Evolutionary conservation across 2,113 vertebrate genomes (phyloP), one percentile per base, ranked within the genome.

Genomic region (Marmota flaviventris): DNA sequence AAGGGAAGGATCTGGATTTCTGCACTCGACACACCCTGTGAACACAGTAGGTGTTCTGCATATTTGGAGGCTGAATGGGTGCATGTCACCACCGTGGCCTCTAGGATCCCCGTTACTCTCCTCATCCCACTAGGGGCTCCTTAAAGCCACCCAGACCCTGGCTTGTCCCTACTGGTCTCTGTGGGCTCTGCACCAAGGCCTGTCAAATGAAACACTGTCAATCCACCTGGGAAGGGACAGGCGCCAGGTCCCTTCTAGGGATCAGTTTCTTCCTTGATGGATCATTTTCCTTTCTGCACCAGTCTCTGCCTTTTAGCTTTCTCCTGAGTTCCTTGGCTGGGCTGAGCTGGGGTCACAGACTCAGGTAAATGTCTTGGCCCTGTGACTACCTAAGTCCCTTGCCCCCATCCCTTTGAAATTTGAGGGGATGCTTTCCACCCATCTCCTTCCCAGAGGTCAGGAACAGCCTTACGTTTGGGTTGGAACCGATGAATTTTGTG

Each of bases 61-160:
- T 3, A 5, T 27, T 63, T 5, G 27, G 11, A 51, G 51, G 12
- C 45, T 14, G 87, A 48, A 13, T 2, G 0, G 32, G 22, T 42
- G 67, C 20, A 0, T 2, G 2, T 20, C 1, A 85, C 25, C 25
- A 56, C 17, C 2, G 0, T 11, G 39, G 17, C 17, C 34, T 13
- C 45, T 32, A 82, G 8, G 73, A 29, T n/a, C 3, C 5, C 2
- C n/a, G 3, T 25, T 11, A 1, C 32, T 25, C 0, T 18, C 16
- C 63, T 72, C 27, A 1, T 37, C 56, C 2, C 89, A n/a, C 67
- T 42, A 45, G 85, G 48, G 16, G 32, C 9, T 39, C 11, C 34
- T 72, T 10, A 7, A 17, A 9, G 34, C 82, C 78, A n/a, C 27
- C 1, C 25, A 8, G 93, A 75, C 27, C 8, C 27, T 82, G 22